Base-by-base conservation (phyloP, 2,113 vertebrate genomes). In the Spermophilus dauricus region DNA sequence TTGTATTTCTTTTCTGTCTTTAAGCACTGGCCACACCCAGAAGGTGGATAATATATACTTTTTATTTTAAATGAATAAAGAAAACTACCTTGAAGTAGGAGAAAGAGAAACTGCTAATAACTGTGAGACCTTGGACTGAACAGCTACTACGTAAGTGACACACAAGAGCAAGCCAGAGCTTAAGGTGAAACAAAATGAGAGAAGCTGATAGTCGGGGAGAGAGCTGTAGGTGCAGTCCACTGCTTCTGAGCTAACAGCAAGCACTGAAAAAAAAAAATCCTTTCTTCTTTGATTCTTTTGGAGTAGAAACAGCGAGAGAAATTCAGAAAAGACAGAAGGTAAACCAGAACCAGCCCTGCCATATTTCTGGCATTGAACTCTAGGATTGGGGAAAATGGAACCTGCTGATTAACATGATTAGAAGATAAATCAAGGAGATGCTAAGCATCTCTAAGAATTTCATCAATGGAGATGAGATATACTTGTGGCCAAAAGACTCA, bases 201-300 rank as follows among this genome's bases (percentile, higher is more conserved):
- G 24, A 87, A 85, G 2, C 37, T 13, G 6, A 48, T 8, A 39
- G 14, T 14, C 56, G 72, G 24, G n/a, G 1, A n/a, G 13, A 83
- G 24, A 34, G 16, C 30, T 3, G n/a, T 8, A 24, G 51, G 67
- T 87, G 93, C 45, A 84, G 11, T 42, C 76, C 53, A 72, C 5
- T 11, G 34, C 32, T 87, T 96, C 73, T 67, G 89, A 69, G 67
- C 70, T 45, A 73, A 85, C n/a, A 72, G 73, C 26, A 70, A 48
- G 34, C 32, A 69, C 76, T 78, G 65, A 48, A 26, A 72, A 89
- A 14, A 48, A 26, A 77, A 73, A 89, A 14, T 26, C 39, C 6
- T 82, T 91, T 91, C 39, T 81, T 67, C 63, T 65, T 67, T 86
- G 24, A 51, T 86, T 93, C 45, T 82, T 93, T 97, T 76, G 67